A percentile compares a stretch with the other conserved stretches of the same genome.
phyloP scores from a whole-genome alignment of 2,113 vertebrate genomes.

The Poecilia latipinna region DNA sequence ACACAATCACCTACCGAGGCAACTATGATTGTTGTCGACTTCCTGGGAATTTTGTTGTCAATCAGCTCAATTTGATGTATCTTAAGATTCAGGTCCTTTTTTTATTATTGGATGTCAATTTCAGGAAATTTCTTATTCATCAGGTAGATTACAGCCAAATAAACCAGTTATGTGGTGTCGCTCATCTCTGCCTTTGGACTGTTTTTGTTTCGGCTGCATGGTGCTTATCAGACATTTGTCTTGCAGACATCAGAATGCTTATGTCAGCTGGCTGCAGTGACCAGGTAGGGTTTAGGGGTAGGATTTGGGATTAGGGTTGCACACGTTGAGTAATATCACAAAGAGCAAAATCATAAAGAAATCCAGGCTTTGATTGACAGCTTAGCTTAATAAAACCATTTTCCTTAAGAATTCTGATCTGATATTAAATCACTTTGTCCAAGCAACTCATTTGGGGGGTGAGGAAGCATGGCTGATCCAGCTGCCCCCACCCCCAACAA shows the following conservation, averaged over 20 bases:
- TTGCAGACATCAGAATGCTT: constrained; percentile 1
- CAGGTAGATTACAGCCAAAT: constrained; percentile 78
- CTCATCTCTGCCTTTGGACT: constrained; percentile 51
- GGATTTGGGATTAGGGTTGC: neutral
- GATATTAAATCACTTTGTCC: neutral
- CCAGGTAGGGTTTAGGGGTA: neutral
- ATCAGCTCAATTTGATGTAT: constrained; percentile 60
- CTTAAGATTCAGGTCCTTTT: constrained; percentile 66
- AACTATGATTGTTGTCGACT: constrained; percentile 64
- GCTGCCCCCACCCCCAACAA: neutral
- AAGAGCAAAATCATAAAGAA: no score
- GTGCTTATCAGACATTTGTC: constrained; percentile 2
- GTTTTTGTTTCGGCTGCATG: constrained; percentile 35
- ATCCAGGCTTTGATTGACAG: constrained; percentile 31
- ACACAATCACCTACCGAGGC: constrained; percentile 78
- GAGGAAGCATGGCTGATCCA: no score
- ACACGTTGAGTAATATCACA: neutral
- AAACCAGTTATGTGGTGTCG: constrained; percentile 60
- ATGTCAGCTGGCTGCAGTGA: neutral
- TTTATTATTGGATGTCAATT: constrained; percentile 55
- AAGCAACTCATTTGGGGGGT: neutral
- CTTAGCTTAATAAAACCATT: constrained; percentile 13
- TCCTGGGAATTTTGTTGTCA: constrained; percentile 59
- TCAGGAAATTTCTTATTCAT: constrained; percentile 67
- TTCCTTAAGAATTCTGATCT: neutral